Evolutionary conservation across 2,797 vertebrate species (phyloP).

Genomic region (Tiaroga cobitis): DNA sequence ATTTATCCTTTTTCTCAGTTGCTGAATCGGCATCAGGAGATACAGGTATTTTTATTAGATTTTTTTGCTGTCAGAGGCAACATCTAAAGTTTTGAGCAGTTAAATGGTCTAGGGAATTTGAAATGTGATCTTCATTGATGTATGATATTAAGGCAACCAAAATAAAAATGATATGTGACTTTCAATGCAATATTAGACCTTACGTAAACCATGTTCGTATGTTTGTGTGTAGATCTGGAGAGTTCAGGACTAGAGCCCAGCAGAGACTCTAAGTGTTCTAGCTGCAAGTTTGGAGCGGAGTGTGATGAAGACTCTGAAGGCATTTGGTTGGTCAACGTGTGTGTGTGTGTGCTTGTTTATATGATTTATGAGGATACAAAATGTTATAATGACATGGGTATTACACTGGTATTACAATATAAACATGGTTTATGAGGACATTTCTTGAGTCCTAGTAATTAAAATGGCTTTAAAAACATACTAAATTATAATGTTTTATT

Average conservation of each 20-base stretch:
- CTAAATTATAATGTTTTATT: too few species aligned
- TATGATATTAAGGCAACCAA: background rate
- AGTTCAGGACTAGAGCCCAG: slow-evolving; percentile 87
- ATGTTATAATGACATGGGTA: background rate
- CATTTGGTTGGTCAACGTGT: slow-evolving; percentile 90
- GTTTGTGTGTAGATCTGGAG: slow-evolving; percentile 82
- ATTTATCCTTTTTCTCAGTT: background rate
- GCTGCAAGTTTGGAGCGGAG: slow-evolving; percentile 94
- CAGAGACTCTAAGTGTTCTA: slow-evolving; percentile 92
- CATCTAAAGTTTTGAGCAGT: background rate
- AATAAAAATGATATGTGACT: background rate
- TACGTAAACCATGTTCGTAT: background rate
- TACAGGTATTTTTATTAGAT: background rate
- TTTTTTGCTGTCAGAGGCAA: background rate
- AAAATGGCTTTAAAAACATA: background rate
- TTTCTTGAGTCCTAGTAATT: background rate
- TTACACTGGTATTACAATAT: background rate
- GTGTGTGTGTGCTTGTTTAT: slow-evolving; percentile 56
- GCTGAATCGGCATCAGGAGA: slow-evolving; percentile 34
- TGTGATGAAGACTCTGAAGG: slow-evolving; percentile 96
- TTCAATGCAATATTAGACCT: background rate
- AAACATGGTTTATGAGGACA: too few species aligned
- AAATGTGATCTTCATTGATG: background rate
- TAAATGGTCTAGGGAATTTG: background rate
- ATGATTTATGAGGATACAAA: background rate